A percentile compares a stretch with the other conserved stretches of the same genome.
phyloP scores from a whole-genome alignment of 2,113 vertebrate species.

The Syngnathus floridae region DNA sequence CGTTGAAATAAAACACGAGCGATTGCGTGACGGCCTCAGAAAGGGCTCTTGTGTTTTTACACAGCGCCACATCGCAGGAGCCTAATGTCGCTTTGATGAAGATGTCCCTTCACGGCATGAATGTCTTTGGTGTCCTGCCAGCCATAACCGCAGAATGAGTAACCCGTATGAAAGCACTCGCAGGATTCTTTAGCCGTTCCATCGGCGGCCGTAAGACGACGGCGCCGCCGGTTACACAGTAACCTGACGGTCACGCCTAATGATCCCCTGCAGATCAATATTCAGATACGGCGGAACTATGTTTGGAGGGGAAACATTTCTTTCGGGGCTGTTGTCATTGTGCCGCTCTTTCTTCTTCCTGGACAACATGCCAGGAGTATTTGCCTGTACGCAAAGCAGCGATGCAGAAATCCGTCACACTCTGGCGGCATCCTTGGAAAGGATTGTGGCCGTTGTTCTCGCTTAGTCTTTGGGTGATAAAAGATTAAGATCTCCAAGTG shows the following conservation, averaged over 20 bases:
- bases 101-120: background rate
- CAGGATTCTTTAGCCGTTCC: slow-evolving; percentile 29
- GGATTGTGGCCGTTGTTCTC: background rate
- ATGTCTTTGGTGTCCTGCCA: slow-evolving; percentile 6
- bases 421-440: background rate
- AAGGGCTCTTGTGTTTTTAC: background rate
- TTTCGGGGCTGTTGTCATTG: background rate
- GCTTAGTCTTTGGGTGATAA: background rate
- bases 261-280: slow-evolving; percentile 54
- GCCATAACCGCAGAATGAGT: slow-evolving; percentile 34
- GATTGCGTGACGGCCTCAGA: background rate
- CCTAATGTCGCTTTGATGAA: background rate
- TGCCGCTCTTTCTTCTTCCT: slow-evolving; percentile 48
- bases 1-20: background rate
- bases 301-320: no score
- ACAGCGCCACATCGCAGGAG: background rate
- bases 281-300: slow-evolving; percentile 22
- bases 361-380: slow-evolving; percentile 34
- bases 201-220: slow-evolving; percentile 45
- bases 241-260: slow-evolving; percentile 42
- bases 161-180: slow-evolving; percentile 35
- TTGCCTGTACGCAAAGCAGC: slow-evolving; percentile 45
- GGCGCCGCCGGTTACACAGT: slow-evolving; percentile 47
- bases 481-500: background rate
- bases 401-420: background rate